A percentile compares a stretch with the other conserved stretches of the same genome.
Conservation (phyloP, 2,113 vertebrate species). For the Hiodon alosoides region DNA sequence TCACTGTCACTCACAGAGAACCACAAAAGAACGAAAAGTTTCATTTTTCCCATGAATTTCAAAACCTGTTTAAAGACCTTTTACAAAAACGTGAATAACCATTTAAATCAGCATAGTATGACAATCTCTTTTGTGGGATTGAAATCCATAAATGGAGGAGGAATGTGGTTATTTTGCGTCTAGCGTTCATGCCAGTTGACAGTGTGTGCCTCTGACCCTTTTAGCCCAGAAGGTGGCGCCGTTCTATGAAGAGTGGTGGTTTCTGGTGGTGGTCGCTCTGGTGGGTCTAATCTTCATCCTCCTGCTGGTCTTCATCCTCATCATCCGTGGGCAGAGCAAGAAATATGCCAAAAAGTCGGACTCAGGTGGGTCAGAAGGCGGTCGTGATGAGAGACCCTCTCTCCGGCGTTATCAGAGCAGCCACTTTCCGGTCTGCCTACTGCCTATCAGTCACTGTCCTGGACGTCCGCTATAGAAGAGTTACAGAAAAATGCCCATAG, state of each 20-base stretch:
- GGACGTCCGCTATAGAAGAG: too few species aligned
- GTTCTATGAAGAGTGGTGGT: conserved; percentile 98
- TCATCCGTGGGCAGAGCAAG: conserved; percentile 93
- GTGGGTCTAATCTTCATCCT: conserved; percentile 97
- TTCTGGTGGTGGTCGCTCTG: conserved; percentile 89
- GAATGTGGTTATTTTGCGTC: background rate
- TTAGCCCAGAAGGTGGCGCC: conserved; percentile 90
- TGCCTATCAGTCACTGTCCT: too few species aligned
- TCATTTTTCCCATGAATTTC: background rate
- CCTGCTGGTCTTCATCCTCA: conserved; percentile 88
- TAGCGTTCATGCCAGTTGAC: background rate
- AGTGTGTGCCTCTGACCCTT: conserved; percentile 17
- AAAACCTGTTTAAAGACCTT: background rate
- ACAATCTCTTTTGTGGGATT: too few species aligned
- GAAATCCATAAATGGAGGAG: too few species aligned
- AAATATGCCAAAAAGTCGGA: conserved; percentile 95
- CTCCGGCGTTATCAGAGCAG: too few species aligned
- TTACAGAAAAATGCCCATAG: too few species aligned
- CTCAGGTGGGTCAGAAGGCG: conserved; percentile 64
- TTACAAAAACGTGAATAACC: background rate
- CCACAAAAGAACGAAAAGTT: background rate
- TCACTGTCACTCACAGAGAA: background rate
- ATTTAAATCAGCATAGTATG: background rate
- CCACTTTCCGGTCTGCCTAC: too few species aligned
- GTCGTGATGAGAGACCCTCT: background rate